phyloP scores from a whole-genome alignment of 2,888 invertebrate genomes.

The Nudaria mundana region DNA sequence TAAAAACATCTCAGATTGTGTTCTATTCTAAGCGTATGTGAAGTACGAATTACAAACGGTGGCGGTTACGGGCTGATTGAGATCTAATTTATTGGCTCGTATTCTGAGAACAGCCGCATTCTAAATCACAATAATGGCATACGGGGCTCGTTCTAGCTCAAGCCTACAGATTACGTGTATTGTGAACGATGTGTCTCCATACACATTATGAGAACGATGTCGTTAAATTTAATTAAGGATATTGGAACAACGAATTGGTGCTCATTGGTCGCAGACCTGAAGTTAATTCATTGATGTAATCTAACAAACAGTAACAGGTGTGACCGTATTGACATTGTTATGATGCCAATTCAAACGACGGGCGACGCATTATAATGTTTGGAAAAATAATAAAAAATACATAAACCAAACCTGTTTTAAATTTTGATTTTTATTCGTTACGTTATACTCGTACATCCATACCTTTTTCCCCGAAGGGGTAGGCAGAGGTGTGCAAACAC shows the following conservation, averaged over 20 bases:
- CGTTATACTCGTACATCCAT: too few species aligned
- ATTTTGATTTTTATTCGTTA: too few species aligned
- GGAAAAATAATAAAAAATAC: too few species aligned
- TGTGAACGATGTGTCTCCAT: constrained; percentile 45
- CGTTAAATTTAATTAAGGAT: constrained; percentile 41
- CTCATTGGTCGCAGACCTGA: too few species aligned
- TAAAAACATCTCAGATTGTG: constrained; percentile 26
- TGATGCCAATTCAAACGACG: too few species aligned
- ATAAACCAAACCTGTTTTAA: too few species aligned
- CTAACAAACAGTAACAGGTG: too few species aligned
- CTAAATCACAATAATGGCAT: constrained; percentile 74
- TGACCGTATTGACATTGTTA: too few species aligned
- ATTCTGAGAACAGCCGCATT: constrained; percentile 66
- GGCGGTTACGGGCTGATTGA: constrained; percentile 71
- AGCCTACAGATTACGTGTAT: constrained; percentile 56
- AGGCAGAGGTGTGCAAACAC: too few species aligned
- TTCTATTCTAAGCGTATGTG: constrained; percentile 38
- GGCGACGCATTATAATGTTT: too few species aligned
- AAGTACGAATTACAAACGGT: constrained; percentile 64
- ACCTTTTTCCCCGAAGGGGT: too few species aligned
- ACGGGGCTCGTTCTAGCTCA: constrained; percentile 52
- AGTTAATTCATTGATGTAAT: too few species aligned
- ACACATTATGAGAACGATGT: constrained; percentile 35
- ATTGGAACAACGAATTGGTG: constrained; percentile 15
- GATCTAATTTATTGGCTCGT: constrained; percentile 76